phyloP scores from a whole-genome alignment of 2,888 invertebrate genomes.

The Icerya purchasi region DNA sequence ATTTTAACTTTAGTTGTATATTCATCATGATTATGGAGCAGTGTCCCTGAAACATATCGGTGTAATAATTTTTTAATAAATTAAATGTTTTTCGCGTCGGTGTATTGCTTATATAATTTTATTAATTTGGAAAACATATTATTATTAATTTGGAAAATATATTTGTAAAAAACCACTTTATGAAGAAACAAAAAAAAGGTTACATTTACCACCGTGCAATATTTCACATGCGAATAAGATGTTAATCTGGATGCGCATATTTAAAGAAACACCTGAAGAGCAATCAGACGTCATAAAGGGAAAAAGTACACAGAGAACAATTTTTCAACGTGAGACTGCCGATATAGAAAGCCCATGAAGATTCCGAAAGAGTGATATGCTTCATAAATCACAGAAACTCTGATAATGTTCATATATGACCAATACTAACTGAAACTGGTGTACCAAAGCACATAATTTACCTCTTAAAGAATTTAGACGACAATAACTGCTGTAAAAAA shows the following conservation, averaged over 20 bases:
- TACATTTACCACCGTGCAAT: too few relatives aligned
- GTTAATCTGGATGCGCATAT: background rate
- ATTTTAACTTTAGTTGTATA: too few relatives aligned
- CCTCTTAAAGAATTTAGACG: background rate
- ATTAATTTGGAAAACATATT: too few relatives aligned
- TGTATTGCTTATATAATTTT: too few relatives aligned
- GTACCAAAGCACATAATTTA: background rate
- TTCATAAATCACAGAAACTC: background rate
- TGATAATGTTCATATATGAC: background rate
- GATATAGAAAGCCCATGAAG: background rate
- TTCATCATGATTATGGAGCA: too few relatives aligned
- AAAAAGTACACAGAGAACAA: background rate
- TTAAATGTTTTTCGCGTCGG: too few relatives aligned
- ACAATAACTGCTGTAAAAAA: background rate
- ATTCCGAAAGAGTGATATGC: background rate
- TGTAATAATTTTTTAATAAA: too few relatives aligned
- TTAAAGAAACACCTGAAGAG: background rate
- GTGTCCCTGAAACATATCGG: too few relatives aligned
- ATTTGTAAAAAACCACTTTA: too few relatives aligned
- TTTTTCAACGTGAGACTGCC: background rate
- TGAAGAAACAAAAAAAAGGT: too few relatives aligned
- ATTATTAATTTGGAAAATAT: too few relatives aligned
- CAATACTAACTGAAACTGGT: background rate
- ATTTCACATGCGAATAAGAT: background rate
- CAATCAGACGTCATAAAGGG: background rate